These are phyloP conservation scores for Meteorus sp. DNA, from an alignment of 1,140 invertebrate genomes.

Conservation along the genomic window DNA sequence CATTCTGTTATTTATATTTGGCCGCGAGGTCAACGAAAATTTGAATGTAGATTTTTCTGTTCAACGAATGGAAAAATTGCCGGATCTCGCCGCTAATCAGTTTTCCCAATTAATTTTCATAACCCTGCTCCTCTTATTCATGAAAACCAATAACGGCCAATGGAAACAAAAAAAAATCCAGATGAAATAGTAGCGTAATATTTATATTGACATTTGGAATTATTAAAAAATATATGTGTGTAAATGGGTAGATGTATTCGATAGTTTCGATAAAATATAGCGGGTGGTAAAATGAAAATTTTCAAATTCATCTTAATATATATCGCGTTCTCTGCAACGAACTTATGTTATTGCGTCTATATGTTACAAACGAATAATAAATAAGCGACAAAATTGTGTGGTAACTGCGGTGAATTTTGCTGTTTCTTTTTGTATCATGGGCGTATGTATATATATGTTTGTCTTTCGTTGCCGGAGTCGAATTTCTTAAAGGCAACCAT, in stretches of 20 bases:
- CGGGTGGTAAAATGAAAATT: neutral
- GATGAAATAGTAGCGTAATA: neutral
- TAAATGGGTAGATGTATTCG: neutral
- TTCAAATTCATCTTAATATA: neutral
- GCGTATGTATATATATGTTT: constrained; percentile 30
- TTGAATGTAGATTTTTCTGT: constrained; percentile 16
- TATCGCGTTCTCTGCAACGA: neutral
- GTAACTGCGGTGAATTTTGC: constrained; percentile 20
- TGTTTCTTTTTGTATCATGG: constrained; percentile 39
- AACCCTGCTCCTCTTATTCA: no score
- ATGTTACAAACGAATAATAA: constrained; percentile 5
- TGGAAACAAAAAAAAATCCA: constrained; percentile 4
- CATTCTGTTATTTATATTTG: constrained; percentile 57
- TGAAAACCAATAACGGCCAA: no score
- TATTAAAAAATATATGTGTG: neutral
- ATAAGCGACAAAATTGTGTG: constrained; percentile 1
- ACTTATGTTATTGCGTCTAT: constrained; percentile 25
- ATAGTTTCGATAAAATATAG: no score
- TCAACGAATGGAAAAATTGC: constrained; percentile 16
- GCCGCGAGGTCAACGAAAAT: constrained; percentile 29
- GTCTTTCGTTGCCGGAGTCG: constrained; percentile 42
- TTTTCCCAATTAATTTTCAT: constrained; percentile 17
- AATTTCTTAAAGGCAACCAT: constrained; percentile 45
- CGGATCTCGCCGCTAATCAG: constrained; percentile 1
- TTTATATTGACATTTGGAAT: neutral